phyloP scores from a whole-genome alignment of 2,797 vertebrate genomes.

The Tarsius wallacei region DNA sequence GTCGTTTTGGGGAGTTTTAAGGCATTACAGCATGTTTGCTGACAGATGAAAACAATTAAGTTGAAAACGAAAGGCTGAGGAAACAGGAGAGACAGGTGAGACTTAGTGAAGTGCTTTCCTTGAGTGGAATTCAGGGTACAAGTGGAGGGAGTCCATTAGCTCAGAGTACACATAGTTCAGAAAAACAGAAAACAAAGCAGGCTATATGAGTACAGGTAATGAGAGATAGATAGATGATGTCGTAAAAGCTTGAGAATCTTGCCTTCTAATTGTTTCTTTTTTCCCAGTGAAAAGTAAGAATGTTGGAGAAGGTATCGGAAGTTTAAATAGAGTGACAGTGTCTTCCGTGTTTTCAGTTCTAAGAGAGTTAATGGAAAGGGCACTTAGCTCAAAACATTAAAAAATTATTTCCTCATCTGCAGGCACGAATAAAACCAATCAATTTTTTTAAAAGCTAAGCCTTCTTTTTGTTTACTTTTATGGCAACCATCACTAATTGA shows the following conservation, averaged over 20 bases:
- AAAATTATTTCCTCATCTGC: constrained; percentile 50
- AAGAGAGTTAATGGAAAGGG: not conserved
- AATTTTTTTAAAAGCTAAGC: too few relatives aligned
- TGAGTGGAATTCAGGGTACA: constrained; percentile 4
- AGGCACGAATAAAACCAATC: not conserved
- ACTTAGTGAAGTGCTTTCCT: constrained; percentile 5
- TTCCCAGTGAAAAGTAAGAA: constrained; percentile 19
- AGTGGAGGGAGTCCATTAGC: not conserved
- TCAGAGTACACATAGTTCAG: not conserved
- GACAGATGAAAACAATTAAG: constrained; percentile 36
- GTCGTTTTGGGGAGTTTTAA: constrained; percentile 51
- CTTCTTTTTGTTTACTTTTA: constrained; percentile 51
- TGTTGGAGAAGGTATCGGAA: not conserved
- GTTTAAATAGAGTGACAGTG: constrained; percentile 5
- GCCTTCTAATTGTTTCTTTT: not conserved
- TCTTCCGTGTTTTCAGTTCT: not conserved
- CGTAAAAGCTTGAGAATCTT: not conserved
- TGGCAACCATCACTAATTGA: constrained; percentile 51
- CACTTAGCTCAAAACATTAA: not conserved
- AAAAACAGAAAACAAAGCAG: not conserved
- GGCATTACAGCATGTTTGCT: constrained; percentile 48
- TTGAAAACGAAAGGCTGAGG: constrained; percentile 32
- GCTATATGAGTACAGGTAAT: not conserved
- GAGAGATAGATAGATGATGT: not conserved
- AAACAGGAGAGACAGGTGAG: constrained; percentile 8